Percentiles rank a stretch among this genome's conserved stretches.
Evolutionary conservation across 2,888 invertebrate species (phyloP).

Genomic region (Eledone cirrhosa): DNA sequence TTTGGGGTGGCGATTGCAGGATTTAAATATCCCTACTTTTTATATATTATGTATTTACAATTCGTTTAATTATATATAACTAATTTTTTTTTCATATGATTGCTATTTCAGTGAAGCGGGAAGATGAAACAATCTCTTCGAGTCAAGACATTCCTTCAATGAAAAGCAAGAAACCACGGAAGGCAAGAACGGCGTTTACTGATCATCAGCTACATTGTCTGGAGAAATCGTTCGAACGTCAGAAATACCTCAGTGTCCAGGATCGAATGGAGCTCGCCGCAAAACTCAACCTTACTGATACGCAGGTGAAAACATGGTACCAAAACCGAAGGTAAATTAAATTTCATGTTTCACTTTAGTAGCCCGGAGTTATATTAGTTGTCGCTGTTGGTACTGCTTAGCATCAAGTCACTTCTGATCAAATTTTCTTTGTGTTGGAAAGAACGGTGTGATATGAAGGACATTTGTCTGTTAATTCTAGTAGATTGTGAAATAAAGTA

Average conservation of each 20-base stretch:
- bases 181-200: conserved; percentile 97
- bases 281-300: conserved; percentile 92
- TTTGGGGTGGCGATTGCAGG: too few species aligned
- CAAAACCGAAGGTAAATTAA: conserved; percentile 87
- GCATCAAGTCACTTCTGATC: too few species aligned
- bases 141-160: conserved; percentile 28
- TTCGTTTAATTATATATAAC: too few species aligned
- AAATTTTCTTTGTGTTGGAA: too few species aligned
- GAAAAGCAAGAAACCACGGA: conserved; percentile 87
- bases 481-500: too few species aligned
- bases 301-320: conserved; percentile 99
- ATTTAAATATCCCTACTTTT: too few species aligned
- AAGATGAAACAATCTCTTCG: conserved; percentile 26
- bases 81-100: neutral
- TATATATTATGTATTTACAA: too few species aligned
- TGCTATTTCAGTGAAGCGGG: conserved; percentile 14
- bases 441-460: too few species aligned
- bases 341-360: too few species aligned
- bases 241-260: conserved; percentile 81
- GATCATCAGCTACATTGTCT: conserved; percentile 92
- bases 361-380: too few species aligned
- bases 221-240: conserved; percentile 95
- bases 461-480: too few species aligned
- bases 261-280: conserved; percentile 98
- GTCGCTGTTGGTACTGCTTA: too few species aligned